phyloP scores from a whole-genome alignment of 53 echinoderm and acorn worm species.

The Antedon mediterranea region DNA sequence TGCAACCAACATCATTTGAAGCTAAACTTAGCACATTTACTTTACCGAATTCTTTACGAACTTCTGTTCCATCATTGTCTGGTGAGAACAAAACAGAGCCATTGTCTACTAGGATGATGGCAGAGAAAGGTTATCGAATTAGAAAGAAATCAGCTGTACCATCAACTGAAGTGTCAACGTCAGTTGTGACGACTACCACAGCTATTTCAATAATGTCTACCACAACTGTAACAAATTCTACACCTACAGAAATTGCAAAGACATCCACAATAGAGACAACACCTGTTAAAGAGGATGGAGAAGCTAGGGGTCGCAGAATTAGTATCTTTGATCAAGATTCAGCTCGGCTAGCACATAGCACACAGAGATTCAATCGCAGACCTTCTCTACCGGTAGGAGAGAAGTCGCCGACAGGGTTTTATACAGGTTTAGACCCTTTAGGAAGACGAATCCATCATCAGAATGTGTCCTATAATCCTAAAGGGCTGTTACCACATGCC shows the following conservation, averaged over 20 bases:
- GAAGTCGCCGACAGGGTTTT: not conserved
- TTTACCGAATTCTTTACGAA: not conserved
- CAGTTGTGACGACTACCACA: not conserved
- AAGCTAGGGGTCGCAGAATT: constrained; percentile 19
- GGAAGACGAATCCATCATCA: not conserved
- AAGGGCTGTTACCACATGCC: not conserved
- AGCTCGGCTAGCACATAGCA: constrained; percentile 56
- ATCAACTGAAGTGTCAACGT: not conserved
- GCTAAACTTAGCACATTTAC: not conserved
- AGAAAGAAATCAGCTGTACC: not conserved
- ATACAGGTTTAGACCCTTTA: not conserved
- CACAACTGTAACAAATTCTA: not conserved
- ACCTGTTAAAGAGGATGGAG: constrained; percentile 48
- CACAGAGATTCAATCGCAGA: constrained; percentile 3
- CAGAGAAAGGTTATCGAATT: not conserved
- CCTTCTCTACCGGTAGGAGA: not conserved
- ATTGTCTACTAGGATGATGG: not conserved
- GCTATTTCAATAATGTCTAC: not conserved
- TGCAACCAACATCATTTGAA: not conserved
- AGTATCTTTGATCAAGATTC: constrained; percentile 88
- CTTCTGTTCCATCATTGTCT: not conserved
- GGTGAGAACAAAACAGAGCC: not conserved
- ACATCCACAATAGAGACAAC: constrained; percentile 7
- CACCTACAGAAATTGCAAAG: not conserved
- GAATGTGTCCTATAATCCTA: not conserved